Base-by-base conservation (phyloP, 2,888 invertebrate species). In the Esperia sulphurella region DNA sequence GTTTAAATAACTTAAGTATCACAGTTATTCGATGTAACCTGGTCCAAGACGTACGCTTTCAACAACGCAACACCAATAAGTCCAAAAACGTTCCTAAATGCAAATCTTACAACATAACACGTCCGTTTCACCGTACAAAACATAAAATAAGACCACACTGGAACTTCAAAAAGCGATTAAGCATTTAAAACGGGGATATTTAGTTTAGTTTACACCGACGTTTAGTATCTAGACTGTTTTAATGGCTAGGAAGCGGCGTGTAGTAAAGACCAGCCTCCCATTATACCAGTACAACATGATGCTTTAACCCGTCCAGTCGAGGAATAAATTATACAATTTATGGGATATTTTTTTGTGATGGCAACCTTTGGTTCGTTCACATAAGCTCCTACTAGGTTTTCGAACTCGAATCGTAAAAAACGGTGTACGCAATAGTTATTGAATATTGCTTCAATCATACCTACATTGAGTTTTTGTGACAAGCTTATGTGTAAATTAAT, bases 261-360 rank as follows among this genome's bases (percentile, higher is more conserved):
- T 55, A 64, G 68, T 68, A 81, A 84, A 82, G 79, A 58, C 64
- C 63, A 50, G 58, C 52, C 61, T 51, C 52, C 61, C 61, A 71
- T 72, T 71, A 74, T 70, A 65, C 59, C 67, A 73, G 68, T 71
- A 71, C 73, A 63, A n/a, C 64, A 65, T 68, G 68, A 59, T 67
- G 69, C 74, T 70, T 75, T 77, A 75, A 72, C 68, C 78, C 68
- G 82, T 77, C 78, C 64, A 58, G 59, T 59, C 52, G 54, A 65
- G 65, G 58, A 64, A 85, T 86, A 86, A 86, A 85, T 81, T 86
- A 75, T 66, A 63, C 73, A 78, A 79, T 85, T 86, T 86, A 86
- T 81, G 75, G 68, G 60, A 58, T 55, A 68, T 60, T 66, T 68
- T 65, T 71, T 68, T 69, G 64, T 68, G 42, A 47, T 49, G 50